These are phyloP conservation scores for Acanthochromis polyacanthus DNA, from an alignment of 2,113 vertebrate species.

Conservation along the genomic window DNA sequence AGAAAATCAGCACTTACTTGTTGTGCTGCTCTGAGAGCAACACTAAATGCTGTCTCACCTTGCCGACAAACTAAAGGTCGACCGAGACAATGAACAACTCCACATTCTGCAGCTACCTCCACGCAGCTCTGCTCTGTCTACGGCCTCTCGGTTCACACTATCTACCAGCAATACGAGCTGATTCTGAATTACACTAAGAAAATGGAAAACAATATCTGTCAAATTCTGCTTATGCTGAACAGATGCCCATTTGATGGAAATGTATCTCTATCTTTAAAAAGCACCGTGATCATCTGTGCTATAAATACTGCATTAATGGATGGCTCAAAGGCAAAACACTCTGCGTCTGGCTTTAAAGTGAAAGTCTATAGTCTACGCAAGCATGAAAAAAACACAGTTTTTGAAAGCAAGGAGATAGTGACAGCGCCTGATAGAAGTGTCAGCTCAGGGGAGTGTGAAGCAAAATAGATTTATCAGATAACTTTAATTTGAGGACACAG, in stretches of 20 bases:
- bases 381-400: conserved; percentile 23
- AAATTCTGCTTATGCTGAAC: conserved; percentile 32
- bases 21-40: conserved; percentile 64
- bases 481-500: conserved; percentile 48
- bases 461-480: conserved; percentile 53
- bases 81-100: conserved; percentile 39
- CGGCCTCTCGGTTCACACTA: conserved; percentile 5
- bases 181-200: conserved; percentile 33
- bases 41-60: conserved; percentile 71
- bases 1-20: conserved; percentile 78
- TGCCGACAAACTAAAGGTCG: conserved; percentile 72
- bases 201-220: conserved; percentile 39
- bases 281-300: conserved; percentile 28
- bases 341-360: conserved; percentile 45
- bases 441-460: conserved; percentile 61
- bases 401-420: conserved; percentile 43
- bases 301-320: conserved; percentile 60
- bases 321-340: conserved; percentile 47
- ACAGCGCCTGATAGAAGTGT: conserved; percentile 53
- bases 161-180: conserved; percentile 12
- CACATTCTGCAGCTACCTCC: conserved; percentile 9
- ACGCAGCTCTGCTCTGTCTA: not conserved
- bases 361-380: conserved; percentile 25
- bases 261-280: conserved; percentile 48
- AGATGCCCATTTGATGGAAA: conserved; percentile 18